Evolutionary conservation across 2,888 invertebrate species (phyloP).

Genomic region (Pycnomerus fuliginosus): DNA sequence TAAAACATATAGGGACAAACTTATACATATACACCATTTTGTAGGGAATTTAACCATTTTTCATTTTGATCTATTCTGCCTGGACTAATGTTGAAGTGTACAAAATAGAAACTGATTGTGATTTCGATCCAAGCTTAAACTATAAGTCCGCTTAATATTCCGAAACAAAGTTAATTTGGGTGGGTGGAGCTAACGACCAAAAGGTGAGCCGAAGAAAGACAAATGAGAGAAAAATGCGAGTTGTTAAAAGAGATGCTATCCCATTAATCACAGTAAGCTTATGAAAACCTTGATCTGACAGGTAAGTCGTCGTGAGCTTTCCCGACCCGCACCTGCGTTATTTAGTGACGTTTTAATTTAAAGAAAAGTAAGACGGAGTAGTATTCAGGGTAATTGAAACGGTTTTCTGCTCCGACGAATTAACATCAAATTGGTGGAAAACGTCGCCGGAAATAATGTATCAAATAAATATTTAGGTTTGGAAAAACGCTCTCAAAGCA

Average conservation of each 20-base stretch:
- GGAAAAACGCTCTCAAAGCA: constrained; percentile 5
- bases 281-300: constrained; percentile 19
- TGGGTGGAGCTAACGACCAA: constrained; percentile 26
- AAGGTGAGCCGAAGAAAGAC: constrained; percentile 28
- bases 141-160: too few species aligned
- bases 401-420: not conserved
- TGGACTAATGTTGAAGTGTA: too few species aligned
- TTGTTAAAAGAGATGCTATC: constrained; percentile 13
- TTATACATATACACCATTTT: too few species aligned
- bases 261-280: constrained; percentile 24
- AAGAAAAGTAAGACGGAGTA: not conserved
- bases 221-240: constrained; percentile 28
- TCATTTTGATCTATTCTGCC: too few species aligned
- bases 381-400: not conserved
- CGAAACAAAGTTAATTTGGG: too few species aligned
- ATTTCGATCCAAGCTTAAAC: too few species aligned
- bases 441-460: not conserved
- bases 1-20: too few species aligned
- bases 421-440: too few species aligned
- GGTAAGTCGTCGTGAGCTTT: too few species aligned
- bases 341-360: constrained; percentile 7
- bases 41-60: too few species aligned
- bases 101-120: too few species aligned
- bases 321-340: constrained; percentile 6
- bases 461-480: constrained; percentile 2